Evolutionary conservation across 2,888 invertebrate species (phyloP).

Genomic region (Lasioglossum zephyrum): DNA sequence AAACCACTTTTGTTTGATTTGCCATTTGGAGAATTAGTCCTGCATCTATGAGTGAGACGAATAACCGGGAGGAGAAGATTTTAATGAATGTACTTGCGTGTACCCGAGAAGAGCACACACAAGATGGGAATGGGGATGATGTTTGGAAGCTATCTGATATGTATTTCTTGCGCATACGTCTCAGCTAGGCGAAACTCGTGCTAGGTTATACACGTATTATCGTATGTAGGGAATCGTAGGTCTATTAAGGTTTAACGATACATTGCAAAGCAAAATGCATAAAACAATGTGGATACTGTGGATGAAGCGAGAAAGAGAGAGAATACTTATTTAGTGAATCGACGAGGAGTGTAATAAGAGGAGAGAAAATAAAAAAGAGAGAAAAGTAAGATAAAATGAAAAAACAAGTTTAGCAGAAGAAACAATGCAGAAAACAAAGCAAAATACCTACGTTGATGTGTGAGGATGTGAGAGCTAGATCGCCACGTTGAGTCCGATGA

Average conservation of each 20-base stretch:
- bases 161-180: constrained; percentile 76
- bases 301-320: constrained; percentile 21
- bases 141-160: constrained; percentile 63
- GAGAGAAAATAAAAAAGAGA: constrained; percentile 1
- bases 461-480: constrained; percentile 81
- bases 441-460: constrained; percentile 78
- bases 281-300: constrained; percentile 62
- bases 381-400: constrained; percentile 9
- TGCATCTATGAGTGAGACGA: constrained; percentile 42
- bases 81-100: constrained; percentile 69
- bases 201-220: constrained; percentile 78
- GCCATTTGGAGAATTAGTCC: constrained; percentile 36
- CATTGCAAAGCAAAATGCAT: constrained; percentile 54
- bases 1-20: constrained; percentile 23
- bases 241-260: constrained; percentile 67
- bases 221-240: constrained; percentile 77
- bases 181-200: constrained; percentile 78
- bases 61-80: constrained; percentile 16
- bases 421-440: constrained; percentile 55
- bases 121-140: constrained; percentile 59
- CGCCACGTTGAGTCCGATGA: constrained; percentile 79
- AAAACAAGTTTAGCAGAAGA: constrained; percentile 56
- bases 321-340: constrained; percentile 60
- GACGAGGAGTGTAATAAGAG: constrained; percentile 40
- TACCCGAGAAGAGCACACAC: constrained; percentile 72